Evolutionary conservation across 2,888 invertebrate genomes (phyloP), one percentile per base, ranked within the genome.

Genomic region (Diarsia brunnea): DNA sequence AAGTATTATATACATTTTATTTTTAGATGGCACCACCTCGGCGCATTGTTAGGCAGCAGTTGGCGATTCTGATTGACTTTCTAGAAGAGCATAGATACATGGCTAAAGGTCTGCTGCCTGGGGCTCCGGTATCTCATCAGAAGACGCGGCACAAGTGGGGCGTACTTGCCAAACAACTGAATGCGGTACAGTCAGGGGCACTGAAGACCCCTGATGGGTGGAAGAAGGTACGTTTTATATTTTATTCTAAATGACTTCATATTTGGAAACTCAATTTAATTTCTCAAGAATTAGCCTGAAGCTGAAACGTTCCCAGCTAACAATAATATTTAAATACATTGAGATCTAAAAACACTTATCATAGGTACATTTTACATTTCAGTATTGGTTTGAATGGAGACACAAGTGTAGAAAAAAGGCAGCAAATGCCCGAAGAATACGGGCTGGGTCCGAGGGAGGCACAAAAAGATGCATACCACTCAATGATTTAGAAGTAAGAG

Each of bases 361-460:
- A 49, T 60, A n/a, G n/a, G n/a, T n/a, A 14, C 14, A 24, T 63
- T 77, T 71, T 58, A 61, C 19, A 53, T 81, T 87, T 49, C 91
- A 96, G 96, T 95, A 95, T 81, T 95, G 95, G 95, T 94, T 95
- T 90, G 95, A 95, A 88, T 95, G 95, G 95, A 89, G 95, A 68
- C 94, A 95, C 81, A 95, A 95, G 82, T 95, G 95, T 81, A 94
- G 94, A 86, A 95, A 93, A 89, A 95, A 95, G 91, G 95, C 94
- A 69, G 91, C 93, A 19, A 93, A 94, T 89, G 91, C 89, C 24
- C 88, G 90, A 72, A 92, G 93, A 84, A 91, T 89, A 51, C 91
- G 91, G 72, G 88, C 92, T 10, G 88, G 86, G 1, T 81, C 93
- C 0, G 89, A 92, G 65, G 88, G 90, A 38, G 90, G 90, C 10